Base-by-base conservation (phyloP, 2,888 invertebrate species). In the Orchestes rusci region DNA sequence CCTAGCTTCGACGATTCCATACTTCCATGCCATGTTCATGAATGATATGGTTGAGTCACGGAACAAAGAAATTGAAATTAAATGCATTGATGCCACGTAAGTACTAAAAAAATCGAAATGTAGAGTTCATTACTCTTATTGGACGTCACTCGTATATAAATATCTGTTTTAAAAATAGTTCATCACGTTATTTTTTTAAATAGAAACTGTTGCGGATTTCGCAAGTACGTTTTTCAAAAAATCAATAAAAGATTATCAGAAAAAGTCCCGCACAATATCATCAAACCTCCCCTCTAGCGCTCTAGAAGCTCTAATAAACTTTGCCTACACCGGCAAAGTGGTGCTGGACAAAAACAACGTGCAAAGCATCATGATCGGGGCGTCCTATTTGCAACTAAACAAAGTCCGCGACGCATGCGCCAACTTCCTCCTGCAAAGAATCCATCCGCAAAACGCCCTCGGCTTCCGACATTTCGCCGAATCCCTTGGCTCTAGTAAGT, bases 1-100 rank as follows among this genome's bases (percentile, higher is more conserved):
- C 12, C 69, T 92, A 43, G 86, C 90, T 2, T 83, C 87, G 2
- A 85, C 84, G 12, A 86, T 91, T 63, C 91, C 91, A 7, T 92
- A 90, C 67, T 92, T 92, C 60, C 79, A 85, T 68, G 87, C 85
- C 8, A 92, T 92, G 92, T 92, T 92, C 63, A 84, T 85, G 17
- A 80, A 83, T 65, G 86, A 90, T 62, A 88, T 92, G 88, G 77
- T 82, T 4, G 91, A 92, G 68, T 81, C 85, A 53, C 79, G 82
- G 52, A 82, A 85, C 58, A 80, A 78, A 59, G 87, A 87, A 63
- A 84, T 91, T 37, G 79, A 79, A 31, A 82, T 91, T 70, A 80
- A 84, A 61, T 86, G 85, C 55, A 83, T 89, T 53, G 88, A 89
- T 59, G 79, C 86, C 20, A 72, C 73, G 84, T 84, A 72, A 69